Percentiles rank a stretch among this genome's conserved stretches.
Evolutionary conservation across 2,888 invertebrate genomes (phyloP).

Genomic region (Drosophila quinaria): DNA sequence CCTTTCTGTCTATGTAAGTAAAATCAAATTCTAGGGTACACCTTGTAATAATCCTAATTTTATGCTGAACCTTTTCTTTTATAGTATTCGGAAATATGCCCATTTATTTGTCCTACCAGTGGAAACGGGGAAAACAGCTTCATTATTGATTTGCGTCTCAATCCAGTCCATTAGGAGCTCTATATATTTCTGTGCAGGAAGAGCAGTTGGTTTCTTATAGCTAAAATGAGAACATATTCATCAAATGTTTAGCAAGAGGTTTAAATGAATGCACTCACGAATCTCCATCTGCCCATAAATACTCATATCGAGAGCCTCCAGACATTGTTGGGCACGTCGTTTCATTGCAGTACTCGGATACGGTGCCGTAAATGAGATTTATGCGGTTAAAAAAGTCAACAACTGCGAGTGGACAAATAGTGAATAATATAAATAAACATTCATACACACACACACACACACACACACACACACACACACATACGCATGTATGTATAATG

Average conservation of each 20-base stretch:
- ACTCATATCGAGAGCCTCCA: conserved; percentile 95
- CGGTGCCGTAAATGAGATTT: conserved; percentile 95
- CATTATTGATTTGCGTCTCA: conserved; percentile 95
- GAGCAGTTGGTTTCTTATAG: conserved; percentile 91
- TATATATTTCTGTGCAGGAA: conserved; percentile 94
- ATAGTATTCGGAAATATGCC: background rate
- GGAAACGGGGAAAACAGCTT: conserved; percentile 93
- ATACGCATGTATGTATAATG: background rate
- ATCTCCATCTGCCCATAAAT: conserved; percentile 95
- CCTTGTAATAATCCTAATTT: too few species aligned
- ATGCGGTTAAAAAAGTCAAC: conserved; percentile 98
- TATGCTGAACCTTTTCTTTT: too few species aligned
- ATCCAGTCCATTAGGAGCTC: conserved; percentile 96
- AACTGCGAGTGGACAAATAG: conserved; percentile 87
- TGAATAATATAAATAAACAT: conserved; percentile 2
- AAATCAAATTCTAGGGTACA: too few species aligned
- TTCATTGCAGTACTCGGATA: conserved; percentile 93
- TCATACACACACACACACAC: background rate
- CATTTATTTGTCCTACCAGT: conserved; percentile 84
- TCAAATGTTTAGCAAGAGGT: background rate
- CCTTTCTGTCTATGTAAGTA: too few species aligned
- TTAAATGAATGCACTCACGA: conserved; percentile 84
- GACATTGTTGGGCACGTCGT: conserved; percentile 95
- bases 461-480: background rate
- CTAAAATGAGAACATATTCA: conserved; percentile 46